A percentile compares a stretch with the other conserved stretches of the same genome.
Conservation (phyloP, 2,113 vertebrate genomes). For the Prionailurus viverrinus region DNA sequence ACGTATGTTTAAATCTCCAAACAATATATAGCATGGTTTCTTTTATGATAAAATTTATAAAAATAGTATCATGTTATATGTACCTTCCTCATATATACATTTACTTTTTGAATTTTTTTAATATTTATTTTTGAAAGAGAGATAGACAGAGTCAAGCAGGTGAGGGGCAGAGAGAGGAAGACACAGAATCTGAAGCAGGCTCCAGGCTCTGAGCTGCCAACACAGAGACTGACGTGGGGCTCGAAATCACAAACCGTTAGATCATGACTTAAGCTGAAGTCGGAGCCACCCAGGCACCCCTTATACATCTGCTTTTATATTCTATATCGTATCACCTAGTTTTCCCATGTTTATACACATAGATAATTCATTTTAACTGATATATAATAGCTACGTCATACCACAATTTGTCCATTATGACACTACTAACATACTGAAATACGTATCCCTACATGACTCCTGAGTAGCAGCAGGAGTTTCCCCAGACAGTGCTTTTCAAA, state of each 20-base stretch:
- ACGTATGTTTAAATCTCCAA: slow-evolving; percentile 12
- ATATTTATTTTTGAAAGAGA: background rate
- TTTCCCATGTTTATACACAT: background rate
- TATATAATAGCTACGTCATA: background rate
- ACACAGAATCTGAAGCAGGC: background rate
- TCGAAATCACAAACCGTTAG: background rate
- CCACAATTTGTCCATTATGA: background rate
- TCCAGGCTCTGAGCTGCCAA: background rate
- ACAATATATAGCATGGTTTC: background rate
- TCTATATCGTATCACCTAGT: too few relatives aligned
- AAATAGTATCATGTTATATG: background rate
- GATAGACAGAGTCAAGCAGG: background rate
- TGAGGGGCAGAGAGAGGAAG: background rate
- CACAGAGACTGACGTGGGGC: background rate
- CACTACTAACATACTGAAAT: background rate
- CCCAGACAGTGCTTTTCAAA: background rate
- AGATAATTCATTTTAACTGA: background rate
- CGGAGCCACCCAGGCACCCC: too few relatives aligned
- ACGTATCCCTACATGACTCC: background rate
- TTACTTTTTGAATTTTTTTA: background rate
- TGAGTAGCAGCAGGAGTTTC: background rate
- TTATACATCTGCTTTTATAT: too few relatives aligned
- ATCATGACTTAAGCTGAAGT: too few relatives aligned
- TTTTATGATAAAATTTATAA: slow-evolving; percentile 8
- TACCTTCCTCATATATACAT: background rate